These are phyloP conservation scores for Promerops cafer DNA, from an alignment of 2,113 vertebrate species.

Conservation along the genomic window DNA sequence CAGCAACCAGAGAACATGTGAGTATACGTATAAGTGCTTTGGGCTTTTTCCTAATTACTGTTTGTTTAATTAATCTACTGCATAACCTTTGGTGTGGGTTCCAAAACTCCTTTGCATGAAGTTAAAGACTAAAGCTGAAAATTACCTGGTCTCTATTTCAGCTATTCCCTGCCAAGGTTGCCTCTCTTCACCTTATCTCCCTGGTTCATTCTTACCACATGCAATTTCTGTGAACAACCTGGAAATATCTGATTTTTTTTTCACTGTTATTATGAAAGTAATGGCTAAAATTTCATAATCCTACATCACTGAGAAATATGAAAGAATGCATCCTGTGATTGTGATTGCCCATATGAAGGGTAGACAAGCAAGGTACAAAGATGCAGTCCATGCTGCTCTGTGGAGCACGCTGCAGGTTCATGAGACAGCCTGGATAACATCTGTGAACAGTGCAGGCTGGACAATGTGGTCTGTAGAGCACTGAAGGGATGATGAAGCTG, in stretches of 20 bases:
- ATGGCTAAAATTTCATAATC: background rate
- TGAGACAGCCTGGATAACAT: background rate
- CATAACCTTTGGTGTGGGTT: background rate
- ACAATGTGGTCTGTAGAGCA: background rate
- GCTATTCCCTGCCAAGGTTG: background rate
- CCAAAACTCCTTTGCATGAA: background rate
- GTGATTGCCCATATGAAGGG: background rate
- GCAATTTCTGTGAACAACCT: background rate
- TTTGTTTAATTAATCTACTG: background rate
- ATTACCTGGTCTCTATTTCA: background rate
- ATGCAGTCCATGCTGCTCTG: background rate
- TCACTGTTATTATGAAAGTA: background rate
- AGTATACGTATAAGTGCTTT: background rate
- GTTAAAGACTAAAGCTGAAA: background rate
- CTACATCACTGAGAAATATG: background rate
- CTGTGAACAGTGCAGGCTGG: background rate
- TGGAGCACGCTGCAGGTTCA: background rate
- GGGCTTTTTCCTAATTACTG: background rate
- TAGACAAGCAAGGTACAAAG: background rate
- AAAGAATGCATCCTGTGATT: background rate
- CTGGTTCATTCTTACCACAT: background rate
- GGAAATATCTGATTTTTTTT: background rate
- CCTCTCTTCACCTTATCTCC: background rate
- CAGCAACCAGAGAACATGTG: slow-evolving; percentile 80
- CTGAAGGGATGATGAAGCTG: background rate